Percentiles rank a stretch among this genome's conserved stretches.
phyloP scores from a whole-genome alignment of 2,797 vertebrate species.

The Enteromius argenteus region DNA sequence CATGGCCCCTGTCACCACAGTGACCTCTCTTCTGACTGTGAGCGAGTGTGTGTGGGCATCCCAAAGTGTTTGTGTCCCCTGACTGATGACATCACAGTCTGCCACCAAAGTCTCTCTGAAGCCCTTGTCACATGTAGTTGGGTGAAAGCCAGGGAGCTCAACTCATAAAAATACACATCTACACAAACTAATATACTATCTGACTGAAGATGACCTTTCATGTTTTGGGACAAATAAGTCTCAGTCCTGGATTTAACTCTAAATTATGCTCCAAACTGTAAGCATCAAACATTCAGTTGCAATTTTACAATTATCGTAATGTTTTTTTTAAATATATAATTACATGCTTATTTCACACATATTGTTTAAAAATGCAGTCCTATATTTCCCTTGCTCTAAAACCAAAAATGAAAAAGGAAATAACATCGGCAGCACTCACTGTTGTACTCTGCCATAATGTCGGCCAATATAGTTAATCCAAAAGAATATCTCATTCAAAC shows the following conservation, averaged over 20 bases:
- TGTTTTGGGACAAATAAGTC: background rate
- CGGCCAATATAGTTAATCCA: background rate
- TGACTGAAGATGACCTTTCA: background rate
- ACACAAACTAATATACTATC: background rate
- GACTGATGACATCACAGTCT: slow-evolving; percentile 55
- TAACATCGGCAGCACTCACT: background rate
- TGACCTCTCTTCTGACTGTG: slow-evolving; percentile 47
- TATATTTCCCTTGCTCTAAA: background rate
- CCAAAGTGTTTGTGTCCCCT: slow-evolving; percentile 52
- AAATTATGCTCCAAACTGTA: background rate
- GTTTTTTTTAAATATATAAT: background rate
- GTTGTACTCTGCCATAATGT: background rate
- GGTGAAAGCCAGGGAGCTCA: slow-evolving; percentile 31
- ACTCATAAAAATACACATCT: slow-evolving; percentile 1
- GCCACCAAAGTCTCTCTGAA: slow-evolving; percentile 50
- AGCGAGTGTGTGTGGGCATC: slow-evolving; percentile 36
- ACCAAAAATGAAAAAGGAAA: background rate
- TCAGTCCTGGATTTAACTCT: background rate
- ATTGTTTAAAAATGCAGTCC: background rate
- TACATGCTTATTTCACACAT: background rate
- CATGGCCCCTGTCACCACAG: slow-evolving; percentile 50
- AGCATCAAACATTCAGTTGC: background rate
- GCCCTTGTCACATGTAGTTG: slow-evolving; percentile 49
- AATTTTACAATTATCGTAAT: background rate
- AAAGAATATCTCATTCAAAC: background rate